Base-by-base conservation (phyloP, 2,888 invertebrate genomes). In the Hipparchia sbordonii region DNA sequence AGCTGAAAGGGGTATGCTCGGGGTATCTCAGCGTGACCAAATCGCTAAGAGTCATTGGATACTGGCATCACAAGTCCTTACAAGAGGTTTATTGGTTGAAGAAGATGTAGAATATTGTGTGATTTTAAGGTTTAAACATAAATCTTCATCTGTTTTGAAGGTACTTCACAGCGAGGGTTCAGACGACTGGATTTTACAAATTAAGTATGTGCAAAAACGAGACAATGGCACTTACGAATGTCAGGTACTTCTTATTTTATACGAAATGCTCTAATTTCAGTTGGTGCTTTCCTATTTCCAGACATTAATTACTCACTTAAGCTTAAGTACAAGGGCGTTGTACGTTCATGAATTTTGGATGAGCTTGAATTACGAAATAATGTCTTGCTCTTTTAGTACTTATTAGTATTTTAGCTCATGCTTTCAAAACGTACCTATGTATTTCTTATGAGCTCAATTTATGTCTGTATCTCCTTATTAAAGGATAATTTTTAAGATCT, bases 141-240 rank as follows among this genome's bases (percentile, higher is more conserved):
- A 39, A 2, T 23, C 8, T 10, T 23, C n/a, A 6, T 57, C 52
- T 54, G 1, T 1, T 8, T 60, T 48, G 9, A 82, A 91, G 91
- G 96, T 96, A 82, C 94, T 97, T 78, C 98, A 98, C 92, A 95
- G 96, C 78, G 97, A 98, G 83, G 97, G 97, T 77, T 96, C 97
- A 69, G 97, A 98, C 87, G 98, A 97, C 93, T 98, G 98, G 98
- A 97, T 97, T 74, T 94, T 98, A 83, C 97, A 98, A 94, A 97
- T 98, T 89, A 98, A 98, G 94, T 98, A 97, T 92, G 97, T 98
- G 81, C 97, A 98, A 91, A 97, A 96, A 85, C 95, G 97, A 83
- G 98, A 98, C 94, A 97, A 97, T 87, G 98, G 98, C 83, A 97
- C 97, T 79, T 98, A 98, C 93, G 98, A 98, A 89, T 98, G 98